These are phyloP conservation scores for Spinus pinus DNA, from an alignment of 2,797 vertebrate species.

Conservation along the genomic window DNA sequence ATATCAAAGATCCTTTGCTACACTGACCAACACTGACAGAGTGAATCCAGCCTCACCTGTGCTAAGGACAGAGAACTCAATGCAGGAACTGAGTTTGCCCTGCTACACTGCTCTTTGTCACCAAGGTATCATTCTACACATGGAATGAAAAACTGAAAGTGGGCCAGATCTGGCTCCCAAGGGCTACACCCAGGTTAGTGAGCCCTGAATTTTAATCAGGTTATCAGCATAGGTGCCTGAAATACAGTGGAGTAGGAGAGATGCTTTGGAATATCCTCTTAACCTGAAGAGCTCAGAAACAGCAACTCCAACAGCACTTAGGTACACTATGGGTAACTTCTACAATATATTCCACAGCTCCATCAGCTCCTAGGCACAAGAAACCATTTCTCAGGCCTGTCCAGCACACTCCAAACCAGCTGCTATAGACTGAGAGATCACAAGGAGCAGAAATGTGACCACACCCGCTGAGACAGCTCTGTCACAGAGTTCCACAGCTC, in stretches of 20 bases:
- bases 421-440: not conserved
- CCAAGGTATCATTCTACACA: not conserved
- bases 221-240: not conserved
- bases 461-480: not conserved
- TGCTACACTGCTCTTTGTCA: not conserved
- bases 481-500: not conserved
- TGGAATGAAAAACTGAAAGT: not conserved
- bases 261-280: not conserved
- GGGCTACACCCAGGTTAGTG: not conserved
- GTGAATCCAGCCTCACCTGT: not conserved
- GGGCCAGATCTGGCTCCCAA: not conserved
- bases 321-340: rapidly evolving
- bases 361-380: not conserved
- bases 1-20: not conserved
- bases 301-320: not conserved
- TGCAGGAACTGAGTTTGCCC: not conserved
- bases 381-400: not conserved
- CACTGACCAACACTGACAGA: not conserved
- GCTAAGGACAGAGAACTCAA: not conserved
- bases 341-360: not conserved
- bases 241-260: not conserved
- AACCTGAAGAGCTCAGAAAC: not conserved
- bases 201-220: not conserved
- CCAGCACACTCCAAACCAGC: not conserved
- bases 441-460: not conserved